Percentiles rank a stretch among this genome's conserved stretches.
Evolutionary conservation across 2,113 vertebrate genomes (phyloP).

Genomic region (Oryzias woworae): DNA sequence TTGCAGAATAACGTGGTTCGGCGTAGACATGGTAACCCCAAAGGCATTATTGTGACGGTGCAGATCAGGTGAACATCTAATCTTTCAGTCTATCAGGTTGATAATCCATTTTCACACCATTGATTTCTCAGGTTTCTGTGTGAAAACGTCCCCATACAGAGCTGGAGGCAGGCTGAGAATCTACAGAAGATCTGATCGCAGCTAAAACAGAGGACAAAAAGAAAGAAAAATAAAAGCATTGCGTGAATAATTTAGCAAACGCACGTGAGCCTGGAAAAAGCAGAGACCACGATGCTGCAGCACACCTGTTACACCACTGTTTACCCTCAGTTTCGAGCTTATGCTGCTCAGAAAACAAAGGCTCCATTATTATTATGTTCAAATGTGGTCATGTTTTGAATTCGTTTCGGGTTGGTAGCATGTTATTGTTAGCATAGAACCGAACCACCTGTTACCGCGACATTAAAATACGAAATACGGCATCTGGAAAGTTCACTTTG

Average conservation of each 20-base stretch:
- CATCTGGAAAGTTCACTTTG: too few relatives aligned
- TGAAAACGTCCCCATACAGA: constrained; percentile 18
- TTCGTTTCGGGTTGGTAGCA: too few relatives aligned
- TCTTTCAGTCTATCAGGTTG: constrained; percentile 33
- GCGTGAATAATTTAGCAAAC: background rate
- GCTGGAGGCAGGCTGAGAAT: constrained; percentile 26
- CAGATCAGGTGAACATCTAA: constrained; percentile 43
- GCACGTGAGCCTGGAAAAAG: background rate
- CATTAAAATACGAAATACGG: too few relatives aligned
- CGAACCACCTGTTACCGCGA: too few relatives aligned
- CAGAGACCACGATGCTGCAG: constrained; percentile 1
- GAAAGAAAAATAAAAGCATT: background rate
- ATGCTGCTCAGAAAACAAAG: too few relatives aligned
- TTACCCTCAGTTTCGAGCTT: background rate
- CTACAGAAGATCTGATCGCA: constrained; percentile 18
- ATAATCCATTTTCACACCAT: constrained; percentile 62
- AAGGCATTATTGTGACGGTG: constrained; percentile 62
- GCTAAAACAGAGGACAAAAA: constrained; percentile 12
- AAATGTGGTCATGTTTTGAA: too few relatives aligned
- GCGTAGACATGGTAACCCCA: constrained; percentile 72
- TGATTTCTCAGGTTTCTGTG: constrained; percentile 45
- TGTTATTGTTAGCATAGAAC: too few relatives aligned
- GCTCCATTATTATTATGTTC: too few relatives aligned
- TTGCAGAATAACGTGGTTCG: constrained; percentile 65
- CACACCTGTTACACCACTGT: background rate